These are phyloP conservation scores for Automeris io DNA, from an alignment of 2,888 invertebrate genomes.

Conservation along the genomic window DNA sequence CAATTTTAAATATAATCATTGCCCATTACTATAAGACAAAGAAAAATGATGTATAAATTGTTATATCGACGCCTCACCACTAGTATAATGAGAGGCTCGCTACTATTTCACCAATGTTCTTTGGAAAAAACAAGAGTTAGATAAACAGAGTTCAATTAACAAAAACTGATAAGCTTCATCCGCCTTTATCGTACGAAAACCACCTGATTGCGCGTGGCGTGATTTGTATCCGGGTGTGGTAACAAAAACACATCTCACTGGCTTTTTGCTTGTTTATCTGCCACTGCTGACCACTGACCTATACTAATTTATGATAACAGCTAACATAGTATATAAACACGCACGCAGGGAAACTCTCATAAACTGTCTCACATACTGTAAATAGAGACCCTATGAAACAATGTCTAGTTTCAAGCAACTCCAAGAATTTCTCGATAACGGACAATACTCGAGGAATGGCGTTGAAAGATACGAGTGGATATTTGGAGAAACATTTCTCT, in stretches of 20 bases:
- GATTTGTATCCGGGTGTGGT: conserved; percentile 1
- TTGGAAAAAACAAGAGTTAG: too few species aligned
- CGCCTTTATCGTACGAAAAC: not conserved
- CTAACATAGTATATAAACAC: not conserved
- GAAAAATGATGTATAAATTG: too few species aligned
- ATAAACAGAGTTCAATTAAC: too few species aligned
- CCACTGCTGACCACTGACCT: not conserved
- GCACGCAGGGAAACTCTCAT: not conserved
- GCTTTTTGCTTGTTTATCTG: too few species aligned
- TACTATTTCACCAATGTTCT: too few species aligned
- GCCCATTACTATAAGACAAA: too few species aligned
- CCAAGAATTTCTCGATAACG: conserved; percentile 11
- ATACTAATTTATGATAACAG: not conserved
- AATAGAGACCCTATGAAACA: not conserved
- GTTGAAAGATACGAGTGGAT: conserved; percentile 11
- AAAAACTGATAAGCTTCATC: too few species aligned
- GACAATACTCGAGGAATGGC: conserved; percentile 10
- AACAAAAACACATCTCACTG: too few species aligned
- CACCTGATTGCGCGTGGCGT: conserved; percentile 3
- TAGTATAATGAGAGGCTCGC: too few species aligned
- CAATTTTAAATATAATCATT: too few species aligned
- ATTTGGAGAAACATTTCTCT: conserved; percentile 9
- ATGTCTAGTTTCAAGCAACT: conserved; percentile 7
- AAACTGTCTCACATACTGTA: too few species aligned
- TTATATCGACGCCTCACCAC: too few species aligned